Percentiles rank a stretch among this genome's conserved stretches.
phyloP scores from a whole-genome alignment of 64 coral and sea anemone genomes.

The Acropora tenuis region DNA sequence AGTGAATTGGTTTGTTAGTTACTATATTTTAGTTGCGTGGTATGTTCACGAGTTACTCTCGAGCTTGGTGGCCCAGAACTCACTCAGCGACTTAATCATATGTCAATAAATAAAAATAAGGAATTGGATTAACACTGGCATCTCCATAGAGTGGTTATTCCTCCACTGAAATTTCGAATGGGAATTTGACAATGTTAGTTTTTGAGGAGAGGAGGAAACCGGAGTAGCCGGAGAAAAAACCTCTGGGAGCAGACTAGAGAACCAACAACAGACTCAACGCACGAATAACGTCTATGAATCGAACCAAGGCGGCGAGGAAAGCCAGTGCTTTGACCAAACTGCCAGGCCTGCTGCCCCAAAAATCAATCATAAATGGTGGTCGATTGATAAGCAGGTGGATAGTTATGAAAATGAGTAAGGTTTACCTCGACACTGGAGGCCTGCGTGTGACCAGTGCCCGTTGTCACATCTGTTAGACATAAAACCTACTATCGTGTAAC shows the following conservation, averaged over 20 bases:
- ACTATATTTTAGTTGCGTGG: no score
- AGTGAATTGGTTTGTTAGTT: no score
- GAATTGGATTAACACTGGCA: no score
- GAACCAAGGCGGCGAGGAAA: not conserved
- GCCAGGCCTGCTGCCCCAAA: not conserved
- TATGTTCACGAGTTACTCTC: no score
- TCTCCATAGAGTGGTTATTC: no score
- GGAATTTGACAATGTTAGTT: no score
- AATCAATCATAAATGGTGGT: constrained; percentile 3
- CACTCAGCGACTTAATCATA: no score
- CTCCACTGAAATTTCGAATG: no score
- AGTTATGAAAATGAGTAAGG: not conserved
- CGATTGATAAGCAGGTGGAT: not conserved
- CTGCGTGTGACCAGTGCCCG: constrained; percentile 37
- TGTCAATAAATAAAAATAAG: no score
- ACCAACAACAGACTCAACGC: not conserved
- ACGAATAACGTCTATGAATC: not conserved
- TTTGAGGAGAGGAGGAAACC: no score
- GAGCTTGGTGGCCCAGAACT: no score
- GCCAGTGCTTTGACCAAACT: not conserved
- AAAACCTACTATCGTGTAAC: constrained; percentile 37
- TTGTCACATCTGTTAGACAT: constrained; percentile 10
- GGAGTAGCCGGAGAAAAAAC: not conserved
- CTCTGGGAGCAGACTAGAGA: not conserved
- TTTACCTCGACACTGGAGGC: constrained; percentile 42